Base-by-base conservation (phyloP, 1,140 invertebrate genomes). In the Eumeta japonica region DNA sequence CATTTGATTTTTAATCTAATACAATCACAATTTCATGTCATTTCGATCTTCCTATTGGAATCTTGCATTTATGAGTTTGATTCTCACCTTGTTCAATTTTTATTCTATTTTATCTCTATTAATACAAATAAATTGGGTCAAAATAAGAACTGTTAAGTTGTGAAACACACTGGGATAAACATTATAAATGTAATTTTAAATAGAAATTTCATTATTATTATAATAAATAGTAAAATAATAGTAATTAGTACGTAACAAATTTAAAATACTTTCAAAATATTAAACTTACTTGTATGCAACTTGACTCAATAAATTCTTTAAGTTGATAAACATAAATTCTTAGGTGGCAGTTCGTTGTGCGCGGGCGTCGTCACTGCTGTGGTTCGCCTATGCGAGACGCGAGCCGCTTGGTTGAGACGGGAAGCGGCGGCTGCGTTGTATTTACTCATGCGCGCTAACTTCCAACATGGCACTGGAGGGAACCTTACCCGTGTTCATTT, bases 351-450 rank as follows among this genome's bases (percentile, higher is more conserved):
- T 28, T 68, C 84, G 19, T 72, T 94, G 29, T 94, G 92, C 61
- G 90, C 89, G 20, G 84, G 86, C 45, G 80, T 94, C 30, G 93
- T 92, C 52, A 86, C 88, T 50, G 87, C 90, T 55, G 76, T 92
- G 37, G 72, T 92, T 10, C 81, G 83, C 50, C 87, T 87, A 50
- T 92, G 89, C 58, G 89, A 88, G 53, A 90, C 88, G 62, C 83
- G 88, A 33, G 74, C 92, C 41, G 83, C 84, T 39, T 84, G 81
- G 31, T 82, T 92, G 19, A 80, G 93, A 17, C 88, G 92, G 52
- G 92, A 95, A 65, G 89, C 92, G 1, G 92, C 91, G 55, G 91
- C 91, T 37, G 83, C 94, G 5, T 75, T 96, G 1, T 96, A 96
- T 75, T 75, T 94, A 20, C 77, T 96, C 13, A 94, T 96, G 91